These are phyloP conservation scores for Catamblyrhynchus diadema DNA, from an alignment of 2,797 vertebrate genomes.

Conservation along the genomic window DNA sequence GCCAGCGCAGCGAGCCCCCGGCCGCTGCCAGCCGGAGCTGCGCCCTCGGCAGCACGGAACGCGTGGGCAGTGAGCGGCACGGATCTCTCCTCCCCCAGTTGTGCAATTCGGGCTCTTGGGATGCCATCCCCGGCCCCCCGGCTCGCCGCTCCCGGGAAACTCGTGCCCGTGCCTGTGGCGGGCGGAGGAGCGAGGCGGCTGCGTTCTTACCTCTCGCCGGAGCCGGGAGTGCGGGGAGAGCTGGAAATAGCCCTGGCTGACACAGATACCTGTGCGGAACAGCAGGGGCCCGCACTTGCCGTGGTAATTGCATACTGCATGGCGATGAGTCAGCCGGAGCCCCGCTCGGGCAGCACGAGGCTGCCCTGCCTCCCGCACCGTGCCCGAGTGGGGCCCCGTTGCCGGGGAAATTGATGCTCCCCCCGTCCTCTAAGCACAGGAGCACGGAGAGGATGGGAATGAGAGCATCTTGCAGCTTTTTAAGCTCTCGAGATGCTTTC, in stretches of 20 bases:
- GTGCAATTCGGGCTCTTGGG: neutral
- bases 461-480: slow-evolving; percentile 43
- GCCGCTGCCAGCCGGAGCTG: accelerated
- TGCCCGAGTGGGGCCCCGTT: neutral
- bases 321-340: slow-evolving; percentile 62
- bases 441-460: neutral
- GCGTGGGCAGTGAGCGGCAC: neutral
- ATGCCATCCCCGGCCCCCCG: neutral
- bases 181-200: neutral
- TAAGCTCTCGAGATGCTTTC: slow-evolving; percentile 50
- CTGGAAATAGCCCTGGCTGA: slow-evolving; percentile 58
- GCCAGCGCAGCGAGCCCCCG: neutral
- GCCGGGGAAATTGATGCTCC: neutral
- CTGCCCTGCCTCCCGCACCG: slow-evolving; percentile 13
- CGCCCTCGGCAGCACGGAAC: neutral
- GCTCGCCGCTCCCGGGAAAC: neutral
- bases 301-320: slow-evolving; percentile 50
- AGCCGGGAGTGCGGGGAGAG: neutral
- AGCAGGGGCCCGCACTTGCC: slow-evolving; percentile 50
- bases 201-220: slow-evolving; percentile 16
- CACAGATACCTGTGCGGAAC: slow-evolving; percentile 64
- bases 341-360: slow-evolving; percentile 31
- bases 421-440: neutral
- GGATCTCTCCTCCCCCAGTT: neutral
- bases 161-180: neutral